Evolutionary conservation across 2,113 vertebrate genomes (phyloP).

Genomic region (Thamnophis sirtalis): DNA sequence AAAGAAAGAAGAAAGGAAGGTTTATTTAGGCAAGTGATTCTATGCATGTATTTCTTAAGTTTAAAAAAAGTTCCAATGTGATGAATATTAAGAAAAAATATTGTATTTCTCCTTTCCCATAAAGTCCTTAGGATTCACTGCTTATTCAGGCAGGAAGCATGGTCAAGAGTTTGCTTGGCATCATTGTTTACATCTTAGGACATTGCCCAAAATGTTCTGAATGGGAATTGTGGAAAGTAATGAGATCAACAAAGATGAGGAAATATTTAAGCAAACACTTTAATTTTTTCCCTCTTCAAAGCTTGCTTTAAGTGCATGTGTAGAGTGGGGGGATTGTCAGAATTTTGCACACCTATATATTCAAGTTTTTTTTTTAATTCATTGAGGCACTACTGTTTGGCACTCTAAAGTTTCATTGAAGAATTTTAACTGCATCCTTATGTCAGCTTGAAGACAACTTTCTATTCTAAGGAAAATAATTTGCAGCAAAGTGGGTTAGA

Average conservation of each 20-base stretch:
- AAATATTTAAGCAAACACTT: conserved; percentile 25
- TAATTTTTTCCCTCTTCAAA: background rate
- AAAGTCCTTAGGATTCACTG: background rate
- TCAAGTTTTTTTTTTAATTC: background rate
- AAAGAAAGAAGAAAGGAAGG: background rate
- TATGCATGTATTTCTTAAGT: background rate
- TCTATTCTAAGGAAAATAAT: background rate
- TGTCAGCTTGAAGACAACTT: background rate
- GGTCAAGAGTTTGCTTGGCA: background rate
- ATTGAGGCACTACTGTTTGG: background rate
- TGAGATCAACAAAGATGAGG: background rate
- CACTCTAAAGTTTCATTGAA: background rate
- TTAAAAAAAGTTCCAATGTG: background rate
- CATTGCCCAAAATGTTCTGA: conserved; percentile 31
- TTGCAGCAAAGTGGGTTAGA: background rate
- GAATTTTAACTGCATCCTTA: background rate
- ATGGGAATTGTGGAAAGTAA: conserved; percentile 1
- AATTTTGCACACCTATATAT: background rate
- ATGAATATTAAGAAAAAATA: background rate
- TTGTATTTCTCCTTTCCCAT: background rate
- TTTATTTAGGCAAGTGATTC: background rate
- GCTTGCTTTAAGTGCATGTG: no score
- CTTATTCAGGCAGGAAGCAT: background rate
- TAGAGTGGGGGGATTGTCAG: background rate
- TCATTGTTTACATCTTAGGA: conserved; percentile 35